Evolutionary conservation across 2,888 invertebrate genomes (phyloP).

Genomic region (Lottia scabra): DNA sequence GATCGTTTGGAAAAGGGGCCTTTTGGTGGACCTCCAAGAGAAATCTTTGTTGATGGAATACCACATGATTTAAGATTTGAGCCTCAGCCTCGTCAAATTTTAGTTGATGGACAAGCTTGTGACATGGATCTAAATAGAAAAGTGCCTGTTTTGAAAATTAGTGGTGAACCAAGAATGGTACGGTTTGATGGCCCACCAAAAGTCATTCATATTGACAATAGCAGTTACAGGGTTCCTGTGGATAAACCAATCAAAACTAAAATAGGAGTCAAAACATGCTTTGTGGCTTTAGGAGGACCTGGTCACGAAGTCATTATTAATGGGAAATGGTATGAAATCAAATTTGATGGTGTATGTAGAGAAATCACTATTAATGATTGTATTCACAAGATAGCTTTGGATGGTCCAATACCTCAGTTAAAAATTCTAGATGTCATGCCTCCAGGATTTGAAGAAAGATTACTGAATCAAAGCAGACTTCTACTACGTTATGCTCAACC

Average conservation of each 20-base stretch:
- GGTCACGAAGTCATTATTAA: slow-evolving; percentile 68
- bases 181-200: slow-evolving; percentile 92
- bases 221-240: slow-evolving; percentile 73
- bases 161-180: slow-evolving; percentile 74
- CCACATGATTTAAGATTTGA: slow-evolving; percentile 81
- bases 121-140: slow-evolving; percentile 57
- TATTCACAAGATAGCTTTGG: slow-evolving; percentile 81
- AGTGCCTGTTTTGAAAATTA: slow-evolving; percentile 66
- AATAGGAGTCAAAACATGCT: slow-evolving; percentile 53
- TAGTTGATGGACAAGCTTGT: slow-evolving; percentile 74
- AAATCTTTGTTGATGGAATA: slow-evolving; percentile 83
- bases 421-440: slow-evolving; percentile 75
- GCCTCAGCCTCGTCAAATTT: slow-evolving; percentile 92
- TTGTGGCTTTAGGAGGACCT: slow-evolving; percentile 67
- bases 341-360: slow-evolving; percentile 89
- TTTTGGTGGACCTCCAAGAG: slow-evolving; percentile 85
- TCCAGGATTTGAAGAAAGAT: slow-evolving; percentile 24
- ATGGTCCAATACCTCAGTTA: slow-evolving; percentile 91
- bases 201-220: slow-evolving; percentile 89
- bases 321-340: slow-evolving; percentile 78
- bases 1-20: slow-evolving; percentile 78
- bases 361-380: slow-evolving; percentile 84
- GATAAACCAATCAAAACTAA: slow-evolving; percentile 71
- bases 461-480: background rate
- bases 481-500: background rate